Evolutionary conservation across 2,113 vertebrate genomes (phyloP).

Genomic region (Anoura caudifer): DNA sequence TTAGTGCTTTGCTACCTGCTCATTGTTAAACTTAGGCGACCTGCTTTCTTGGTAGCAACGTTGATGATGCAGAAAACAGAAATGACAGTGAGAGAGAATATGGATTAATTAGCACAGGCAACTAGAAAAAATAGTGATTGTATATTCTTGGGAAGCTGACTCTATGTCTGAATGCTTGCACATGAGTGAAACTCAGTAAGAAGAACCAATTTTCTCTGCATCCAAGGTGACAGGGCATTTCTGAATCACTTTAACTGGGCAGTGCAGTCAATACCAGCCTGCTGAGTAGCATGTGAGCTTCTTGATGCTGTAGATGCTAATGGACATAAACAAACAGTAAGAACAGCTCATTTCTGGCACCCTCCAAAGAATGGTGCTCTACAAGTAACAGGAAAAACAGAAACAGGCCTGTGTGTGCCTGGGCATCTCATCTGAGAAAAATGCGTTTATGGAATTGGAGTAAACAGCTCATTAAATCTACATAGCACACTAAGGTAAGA

Average conservation of each 20-base stretch:
- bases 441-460: background rate
- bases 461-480: slow-evolving; percentile 21
- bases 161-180: background rate
- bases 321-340: background rate
- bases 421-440: background rate
- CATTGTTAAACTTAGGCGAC: background rate
- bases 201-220: background rate
- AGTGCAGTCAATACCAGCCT: background rate
- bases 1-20: background rate
- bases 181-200: background rate
- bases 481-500: background rate
- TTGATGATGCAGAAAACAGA: background rate
- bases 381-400: background rate
- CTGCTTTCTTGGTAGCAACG: background rate
- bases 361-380: background rate
- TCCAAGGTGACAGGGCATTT: background rate
- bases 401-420: background rate
- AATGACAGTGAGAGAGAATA: background rate
- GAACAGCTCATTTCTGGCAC: background rate
- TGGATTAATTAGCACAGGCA: background rate
- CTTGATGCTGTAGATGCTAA: background rate
- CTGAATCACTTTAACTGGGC: background rate
- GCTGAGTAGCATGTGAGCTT: background rate
- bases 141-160: background rate
- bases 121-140: background rate